Evolutionary conservation across 2,113 vertebrate genomes (phyloP).

Genomic region (Cavia aperea): DNA sequence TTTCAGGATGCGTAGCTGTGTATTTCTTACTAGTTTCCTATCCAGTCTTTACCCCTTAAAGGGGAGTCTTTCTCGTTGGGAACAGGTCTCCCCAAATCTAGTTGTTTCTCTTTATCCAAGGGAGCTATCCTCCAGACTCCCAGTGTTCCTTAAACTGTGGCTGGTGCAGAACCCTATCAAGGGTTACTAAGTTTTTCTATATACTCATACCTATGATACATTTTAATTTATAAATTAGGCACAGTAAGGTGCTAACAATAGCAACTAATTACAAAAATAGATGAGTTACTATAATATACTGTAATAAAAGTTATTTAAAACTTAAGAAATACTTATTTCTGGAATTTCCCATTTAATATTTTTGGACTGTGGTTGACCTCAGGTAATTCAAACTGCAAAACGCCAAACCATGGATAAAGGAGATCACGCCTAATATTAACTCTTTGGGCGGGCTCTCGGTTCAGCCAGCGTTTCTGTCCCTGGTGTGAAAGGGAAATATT

Average conservation of each 20-base stretch:
- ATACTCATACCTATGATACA: background rate
- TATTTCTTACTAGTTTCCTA: background rate
- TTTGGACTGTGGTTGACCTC: background rate
- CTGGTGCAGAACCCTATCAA: background rate
- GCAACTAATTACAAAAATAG: background rate
- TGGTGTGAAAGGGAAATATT: background rate
- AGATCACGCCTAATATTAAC: background rate
- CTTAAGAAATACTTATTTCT: background rate
- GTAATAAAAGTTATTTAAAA: background rate
- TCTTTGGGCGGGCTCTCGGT: background rate
- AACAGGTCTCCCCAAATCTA: background rate
- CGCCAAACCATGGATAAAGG: background rate
- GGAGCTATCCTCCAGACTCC: too few species aligned
- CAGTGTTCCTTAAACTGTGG: background rate
- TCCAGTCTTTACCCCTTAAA: background rate
- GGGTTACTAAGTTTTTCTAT: background rate
- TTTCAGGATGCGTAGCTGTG: background rate
- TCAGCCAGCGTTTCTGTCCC: background rate
- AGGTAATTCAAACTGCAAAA: background rate
- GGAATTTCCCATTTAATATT: background rate
- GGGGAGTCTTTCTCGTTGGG: background rate
- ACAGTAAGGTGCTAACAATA: background rate
- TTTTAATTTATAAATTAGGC: background rate
- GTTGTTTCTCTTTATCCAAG: background rate
- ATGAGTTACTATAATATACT: background rate